phyloP scores from a whole-genome alignment of 2,888 invertebrate species.

The Bruchidius siliquastri region DNA sequence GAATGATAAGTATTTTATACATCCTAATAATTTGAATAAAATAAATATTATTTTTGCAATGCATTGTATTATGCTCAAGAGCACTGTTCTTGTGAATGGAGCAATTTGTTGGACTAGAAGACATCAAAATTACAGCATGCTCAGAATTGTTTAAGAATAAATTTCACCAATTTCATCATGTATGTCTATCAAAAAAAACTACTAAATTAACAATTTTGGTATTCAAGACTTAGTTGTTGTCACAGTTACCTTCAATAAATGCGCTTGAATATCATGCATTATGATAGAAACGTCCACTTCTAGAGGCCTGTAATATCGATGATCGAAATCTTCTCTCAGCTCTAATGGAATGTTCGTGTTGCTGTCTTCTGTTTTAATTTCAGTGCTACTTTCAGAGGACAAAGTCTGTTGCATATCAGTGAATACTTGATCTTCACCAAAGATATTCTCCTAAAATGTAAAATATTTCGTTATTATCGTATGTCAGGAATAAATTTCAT shows the following conservation, averaged over 20 bases:
- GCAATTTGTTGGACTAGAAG: too few relatives aligned
- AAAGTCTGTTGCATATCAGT: conserved; percentile 78
- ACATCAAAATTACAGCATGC: too few relatives aligned
- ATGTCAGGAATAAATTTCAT: too few relatives aligned
- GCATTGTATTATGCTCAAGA: not conserved
- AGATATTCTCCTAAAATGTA: conserved; percentile 78
- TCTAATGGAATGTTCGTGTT: conserved; percentile 66
- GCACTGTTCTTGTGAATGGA: not conserved
- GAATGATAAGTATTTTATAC: too few relatives aligned
- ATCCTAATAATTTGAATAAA: not conserved
- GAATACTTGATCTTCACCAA: conserved; percentile 93
- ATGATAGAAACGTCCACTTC: conserved; percentile 90
- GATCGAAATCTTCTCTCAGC: conserved; percentile 77
- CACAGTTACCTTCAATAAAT: conserved; percentile 68
- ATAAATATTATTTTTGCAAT: not conserved
- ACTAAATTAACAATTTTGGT: too few relatives aligned
- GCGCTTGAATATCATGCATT: conserved; percentile 93
- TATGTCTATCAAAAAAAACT: too few relatives aligned
- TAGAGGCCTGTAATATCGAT: conserved; percentile 81
- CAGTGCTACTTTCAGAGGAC: conserved; percentile 40
- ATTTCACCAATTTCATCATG: too few relatives aligned
- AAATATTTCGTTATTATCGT: not conserved
- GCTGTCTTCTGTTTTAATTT: conserved; percentile 63
- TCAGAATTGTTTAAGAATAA: too few relatives aligned
- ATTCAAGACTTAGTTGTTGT: not conserved